These are phyloP conservation scores for Drosophila birchii DNA, from an alignment of 2,888 invertebrate genomes.

Conservation along the genomic window DNA sequence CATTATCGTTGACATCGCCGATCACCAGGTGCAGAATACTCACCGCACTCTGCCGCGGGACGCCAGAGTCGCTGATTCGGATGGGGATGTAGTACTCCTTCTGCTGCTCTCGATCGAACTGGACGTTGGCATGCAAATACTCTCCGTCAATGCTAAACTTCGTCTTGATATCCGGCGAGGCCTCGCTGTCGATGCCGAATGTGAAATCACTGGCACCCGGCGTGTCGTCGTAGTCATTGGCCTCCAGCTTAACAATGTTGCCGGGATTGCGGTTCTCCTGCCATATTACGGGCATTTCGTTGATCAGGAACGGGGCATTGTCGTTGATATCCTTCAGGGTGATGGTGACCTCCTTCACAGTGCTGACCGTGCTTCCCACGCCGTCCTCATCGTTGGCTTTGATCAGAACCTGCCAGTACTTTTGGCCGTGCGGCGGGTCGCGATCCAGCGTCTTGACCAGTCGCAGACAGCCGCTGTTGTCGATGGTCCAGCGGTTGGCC, in stretches of 20 bases:
- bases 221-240: slow-evolving; percentile 92
- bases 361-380: slow-evolving; percentile 86
- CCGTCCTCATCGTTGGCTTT: slow-evolving; percentile 92
- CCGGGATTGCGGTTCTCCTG: slow-evolving; percentile 91
- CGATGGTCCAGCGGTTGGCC: slow-evolving; percentile 89
- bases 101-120: slow-evolving; percentile 94
- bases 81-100: slow-evolving; percentile 96
- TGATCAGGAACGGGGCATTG: slow-evolving; percentile 94
- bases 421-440: slow-evolving; percentile 94
- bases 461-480: slow-evolving; percentile 90
- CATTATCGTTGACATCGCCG: slow-evolving; percentile 97
- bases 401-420: slow-evolving; percentile 90
- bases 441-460: slow-evolving; percentile 90
- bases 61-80: slow-evolving; percentile 94
- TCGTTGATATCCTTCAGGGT: slow-evolving; percentile 94
- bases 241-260: slow-evolving; percentile 89
- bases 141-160: slow-evolving; percentile 90
- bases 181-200: slow-evolving; percentile 86
- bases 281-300: slow-evolving; percentile 93
- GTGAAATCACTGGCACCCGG: slow-evolving; percentile 92
- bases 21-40: slow-evolving; percentile 95
- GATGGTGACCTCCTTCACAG: slow-evolving; percentile 89
- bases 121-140: slow-evolving; percentile 89
- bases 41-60: slow-evolving; percentile 90
- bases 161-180: slow-evolving; percentile 88